Base-by-base conservation (phyloP, 2,888 invertebrate species). In the Aporophyla nigra region DNA sequence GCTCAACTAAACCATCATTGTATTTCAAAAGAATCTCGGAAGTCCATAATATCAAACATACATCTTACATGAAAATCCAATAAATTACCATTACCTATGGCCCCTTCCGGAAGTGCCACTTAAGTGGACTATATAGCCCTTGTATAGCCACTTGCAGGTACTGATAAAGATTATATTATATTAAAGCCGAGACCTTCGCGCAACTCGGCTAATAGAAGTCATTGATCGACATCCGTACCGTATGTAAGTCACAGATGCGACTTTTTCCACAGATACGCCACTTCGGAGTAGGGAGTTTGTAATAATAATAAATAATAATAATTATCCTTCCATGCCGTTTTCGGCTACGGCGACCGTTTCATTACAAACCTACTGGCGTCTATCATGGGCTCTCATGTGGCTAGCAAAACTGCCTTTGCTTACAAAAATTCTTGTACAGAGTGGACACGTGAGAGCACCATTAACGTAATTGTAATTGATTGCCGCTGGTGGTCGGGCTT, bases 221-320 rank as follows among this genome's bases (percentile, higher is more conserved):
- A 78, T 87, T 88, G 82, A 84, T 88, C 80, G 77, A 86, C 80
- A 83, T 88, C 88, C 88, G 87, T 71, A 81, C 80, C 59, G 27
- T 59, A 43, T 40, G 43, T 71, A 7, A 10, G 21, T 21, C 78
- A 76, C 40, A 76, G 86, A 82, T 6, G 10, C 0, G 33, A 5
- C 33, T 24, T 33, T 46, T 65, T 33, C 56, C 24, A 40, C 14
- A 51, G 67, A 77, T 24, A 62, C 14, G 77, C 33, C 58, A 49
- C 33, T 67, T 82, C 61, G 49, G n/a, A 53, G 16, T 16, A 33
- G 43, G 24, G 5, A 27, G 12, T 27, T 46, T n/a, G n/a, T n/a
- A n/a, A n/a, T n/a, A n/a, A n/a, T n/a, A n/a, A n/a, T n/a, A n/a
- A n/a, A n/a, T n/a, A n/a, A n/a, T n/a, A n/a, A n/a, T n/a, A n/a